Evolutionary conservation across 2,797 vertebrate species (phyloP), one percentile per base, ranked within the genome.

Genomic region (Megaceryle alcyon): DNA sequence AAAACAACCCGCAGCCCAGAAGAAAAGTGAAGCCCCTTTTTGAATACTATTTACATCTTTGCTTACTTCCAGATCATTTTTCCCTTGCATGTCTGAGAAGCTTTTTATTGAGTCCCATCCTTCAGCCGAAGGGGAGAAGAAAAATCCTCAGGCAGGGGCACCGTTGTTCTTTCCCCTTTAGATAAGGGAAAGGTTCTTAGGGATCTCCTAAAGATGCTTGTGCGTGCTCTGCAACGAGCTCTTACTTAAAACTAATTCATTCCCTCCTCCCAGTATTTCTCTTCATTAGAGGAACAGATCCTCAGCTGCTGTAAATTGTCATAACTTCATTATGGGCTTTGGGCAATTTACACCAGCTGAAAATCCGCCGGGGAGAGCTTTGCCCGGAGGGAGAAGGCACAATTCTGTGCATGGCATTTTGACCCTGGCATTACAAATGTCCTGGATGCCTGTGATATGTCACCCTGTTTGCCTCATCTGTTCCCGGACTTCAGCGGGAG

Each of bases 271-370:
- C 49, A 2, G 66, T 79, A 82, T 96, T 81, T 93, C 88, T 93
- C 82, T 90, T 93, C 88, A 61, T 90, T 93, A 92, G 88, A 11
- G 1, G 85, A 89, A 51, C 93, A 86, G 88, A 87, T 85, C 93
- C 82, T 94, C 95, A 93, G 91, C 93, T 93, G 93, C n/a, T 75
- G 91, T 28, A 70, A 93, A 92, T 92, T 79, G 93, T 87, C 71
- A 37, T 87, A 85, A 91, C 85, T 91, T 93, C 85, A 61, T 96
- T 94, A 93, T 3, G 57, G 87, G 82, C 26, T 54, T 83, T 48
- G 76, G 88, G 88, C 95, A 93, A 91, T 96, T 89, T 86, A 86
- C 88, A 93, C 91, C 95, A 73, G 93, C 91, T 90, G 91, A 92
- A 87, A 59, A 79, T 63, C 75, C 78, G 91, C 86, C 71, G 75